Evolutionary conservation across 1,140 invertebrate genomes (phyloP), one percentile per base, ranked within the genome.

Genomic region (Drosophila teissieri): DNA sequence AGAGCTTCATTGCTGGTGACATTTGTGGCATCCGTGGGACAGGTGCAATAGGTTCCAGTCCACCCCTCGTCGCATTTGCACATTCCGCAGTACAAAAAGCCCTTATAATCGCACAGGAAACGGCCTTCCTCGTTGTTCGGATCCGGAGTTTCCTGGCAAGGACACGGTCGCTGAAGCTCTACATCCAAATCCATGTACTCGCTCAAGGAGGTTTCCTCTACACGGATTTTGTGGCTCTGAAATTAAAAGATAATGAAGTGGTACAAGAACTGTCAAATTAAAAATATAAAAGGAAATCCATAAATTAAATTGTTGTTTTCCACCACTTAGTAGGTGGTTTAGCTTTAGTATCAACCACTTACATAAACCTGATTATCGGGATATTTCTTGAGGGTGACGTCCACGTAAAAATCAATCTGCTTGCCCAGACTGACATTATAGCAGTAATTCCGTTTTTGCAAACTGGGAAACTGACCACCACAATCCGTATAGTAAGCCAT

Each of bases 401-500:
- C 92, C 19, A 94, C 93, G 72, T 93, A 93, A 81, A 94, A 95
- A 62, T 93, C 93, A 22, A 95, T 92, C 39, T 93, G 93, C 79
- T 93, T 93, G 37, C 94, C 94, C 69, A 93, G 90, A 63, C 93
- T 91, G 7, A 94, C 93, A 52, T 94, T 93, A 46, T 93, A 93
- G 77, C 94, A 95, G 4, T 91, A 93, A 14, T 93, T 93, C 65
- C 80, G 72, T 92, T 92, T 44, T 81, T 84, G 74, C 92, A 91
- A 51, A 3, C 36, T 58, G 2, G 78, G 73, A 53, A 78, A 74
- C 14, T 92, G 90, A 8, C 92, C 91, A 40, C 93, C 94, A 76
- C 94, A 95, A 49, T 94, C 93, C 2, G 94, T 94, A 49, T 93
- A 94, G 69, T 94, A 95, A 54, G 93, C 92, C 52, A 95, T 76